These are phyloP conservation scores for Gobio gobio DNA, from an alignment of 2,113 vertebrate genomes.

Conservation along the genomic window DNA sequence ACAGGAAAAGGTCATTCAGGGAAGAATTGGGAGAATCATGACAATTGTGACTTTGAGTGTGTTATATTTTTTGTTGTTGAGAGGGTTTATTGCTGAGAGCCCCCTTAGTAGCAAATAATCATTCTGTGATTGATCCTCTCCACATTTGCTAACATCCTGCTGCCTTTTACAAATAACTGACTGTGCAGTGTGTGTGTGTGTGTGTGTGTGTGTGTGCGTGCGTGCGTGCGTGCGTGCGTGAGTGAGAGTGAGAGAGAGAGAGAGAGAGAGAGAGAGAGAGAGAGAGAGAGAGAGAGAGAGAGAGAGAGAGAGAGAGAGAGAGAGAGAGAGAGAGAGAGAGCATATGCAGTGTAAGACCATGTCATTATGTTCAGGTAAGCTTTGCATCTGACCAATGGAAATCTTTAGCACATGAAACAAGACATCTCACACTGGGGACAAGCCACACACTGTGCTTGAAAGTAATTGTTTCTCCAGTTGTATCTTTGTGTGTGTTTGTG, in stretches of 20 bases:
- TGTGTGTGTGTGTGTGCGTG: no score
- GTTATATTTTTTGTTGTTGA: slow-evolving; percentile 8
- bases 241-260: neutral
- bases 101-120: neutral
- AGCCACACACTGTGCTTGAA: slow-evolving; percentile 20
- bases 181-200: neutral
- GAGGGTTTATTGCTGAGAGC: neutral
- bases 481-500: slow-evolving; percentile 19
- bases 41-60: slow-evolving; percentile 12
- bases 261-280: neutral
- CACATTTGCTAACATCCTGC: slow-evolving; percentile 15
- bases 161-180: slow-evolving; percentile 27
- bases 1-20: neutral
- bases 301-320: neutral
- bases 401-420: slow-evolving; percentile 13
- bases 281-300: neutral
- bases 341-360: neutral
- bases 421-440: slow-evolving; percentile 2
- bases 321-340: neutral
- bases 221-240: neutral
- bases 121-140: slow-evolving; percentile 3
- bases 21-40: neutral
- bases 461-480: slow-evolving; percentile 39
- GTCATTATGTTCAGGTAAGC: neutral
- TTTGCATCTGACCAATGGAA: neutral